Evolutionary conservation across 2,797 vertebrate species (phyloP), one percentile per base, ranked within the genome.

Genomic region (Aselliscus stoliczkanus): DNA sequence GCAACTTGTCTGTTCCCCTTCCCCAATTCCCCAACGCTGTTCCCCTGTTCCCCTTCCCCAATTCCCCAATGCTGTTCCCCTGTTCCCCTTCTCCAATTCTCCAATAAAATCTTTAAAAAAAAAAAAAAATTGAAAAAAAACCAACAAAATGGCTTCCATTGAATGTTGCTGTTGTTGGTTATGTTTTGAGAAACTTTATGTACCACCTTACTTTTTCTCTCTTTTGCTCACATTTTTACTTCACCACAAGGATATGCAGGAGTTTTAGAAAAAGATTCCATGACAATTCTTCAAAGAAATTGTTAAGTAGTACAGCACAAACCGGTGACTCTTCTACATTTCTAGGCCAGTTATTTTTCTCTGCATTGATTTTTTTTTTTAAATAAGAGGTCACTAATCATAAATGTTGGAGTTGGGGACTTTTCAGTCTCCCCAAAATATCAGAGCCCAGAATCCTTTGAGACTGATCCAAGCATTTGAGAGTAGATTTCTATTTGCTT

Each of bases 201-300:
- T 91, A 37, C 25, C 65, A 70, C 7, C 58, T 85, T 86, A 84
- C 8, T 82, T 77, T 58, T 81, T 70, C 54, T 50, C 75, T 80
- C 23, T 86, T 77, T 20, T 58, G 13, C 67, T 89, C 10, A 37
- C 27, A 12, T 96, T 93, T 97, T 95, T 50, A 90, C 50, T 21
- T 90, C 42, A 86, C 69, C 58, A 80, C 34, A 64, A 83, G 70
- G n/a, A 76, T 70, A 73, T 54, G 13, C 34, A 34, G 44, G 37
- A 87, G 34, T 65, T 80, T 93, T 86, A 85, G 85, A 79, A 90
- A 93, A 97, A 88, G 70, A 75, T 79, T 88, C 25, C 37, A 52
- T 77, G 87, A 89, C 44, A 94, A 72, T 83, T 89, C 42, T 92
- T 92, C 60, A 97, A 94, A 89, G 77, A 97, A 90, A 95, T 44